A percentile compares a stretch with the other conserved stretches of the same genome.
These are phyloP conservation scores for Mimumesa dahlbomi DNA, from an alignment of 2,888 invertebrate species.

Conservation along the genomic window DNA sequence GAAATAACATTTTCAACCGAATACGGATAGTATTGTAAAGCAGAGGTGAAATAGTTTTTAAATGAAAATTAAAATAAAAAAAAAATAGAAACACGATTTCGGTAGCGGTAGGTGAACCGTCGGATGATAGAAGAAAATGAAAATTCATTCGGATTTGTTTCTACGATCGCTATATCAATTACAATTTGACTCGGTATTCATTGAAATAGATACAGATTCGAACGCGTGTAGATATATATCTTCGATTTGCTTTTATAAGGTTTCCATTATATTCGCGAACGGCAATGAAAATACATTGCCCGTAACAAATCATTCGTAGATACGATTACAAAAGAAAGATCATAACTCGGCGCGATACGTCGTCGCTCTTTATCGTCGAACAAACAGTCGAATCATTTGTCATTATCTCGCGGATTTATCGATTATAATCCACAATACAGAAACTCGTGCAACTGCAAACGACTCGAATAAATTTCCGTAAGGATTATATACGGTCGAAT, in stretches of 20 bases:
- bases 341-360: background rate
- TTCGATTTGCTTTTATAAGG: background rate
- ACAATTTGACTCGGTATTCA: no score
- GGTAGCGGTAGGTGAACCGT: no score
- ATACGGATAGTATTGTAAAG: no score
- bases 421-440: conserved; percentile 8
- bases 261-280: background rate
- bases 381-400: conserved; percentile 25
- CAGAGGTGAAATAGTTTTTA: no score
- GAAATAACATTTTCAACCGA: no score
- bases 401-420: conserved; percentile 35
- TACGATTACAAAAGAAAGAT: conserved; percentile 10
- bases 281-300: background rate
- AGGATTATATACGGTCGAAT: conserved; percentile 52
- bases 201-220: no score
- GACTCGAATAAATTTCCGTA: conserved; percentile 54
- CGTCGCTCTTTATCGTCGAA: conserved; percentile 15
- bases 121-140: no score
- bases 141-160: no score
- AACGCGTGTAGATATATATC: no score
- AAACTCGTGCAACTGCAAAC: conserved; percentile 28
- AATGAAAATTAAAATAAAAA: no score
- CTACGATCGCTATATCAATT: no score
- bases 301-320: conserved; percentile 23
- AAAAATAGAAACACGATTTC: no score